These are phyloP conservation scores for Pachyramphus minor DNA, from an alignment of 2,113 vertebrate genomes.

Conservation along the genomic window DNA sequence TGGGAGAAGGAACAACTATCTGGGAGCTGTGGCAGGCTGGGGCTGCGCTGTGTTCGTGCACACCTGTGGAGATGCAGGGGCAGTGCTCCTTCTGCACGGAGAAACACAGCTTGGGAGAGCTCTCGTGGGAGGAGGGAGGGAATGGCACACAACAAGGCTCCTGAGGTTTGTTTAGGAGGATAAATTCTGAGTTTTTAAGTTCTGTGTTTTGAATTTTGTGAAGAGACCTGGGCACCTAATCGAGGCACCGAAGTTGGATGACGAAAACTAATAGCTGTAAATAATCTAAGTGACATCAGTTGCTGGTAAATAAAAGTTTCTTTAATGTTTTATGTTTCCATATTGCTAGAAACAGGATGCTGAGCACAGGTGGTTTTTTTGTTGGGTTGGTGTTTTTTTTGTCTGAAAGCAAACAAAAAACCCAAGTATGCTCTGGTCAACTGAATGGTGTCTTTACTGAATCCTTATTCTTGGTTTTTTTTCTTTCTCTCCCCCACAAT, in stretches of 20 bases:
- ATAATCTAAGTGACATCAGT: background rate
- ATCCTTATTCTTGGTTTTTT: background rate
- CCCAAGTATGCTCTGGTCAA: constrained; percentile 46
- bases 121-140: background rate
- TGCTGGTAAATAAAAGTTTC: background rate
- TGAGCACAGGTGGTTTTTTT: background rate
- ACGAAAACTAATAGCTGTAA: background rate
- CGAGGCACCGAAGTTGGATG: background rate
- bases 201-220: background rate
- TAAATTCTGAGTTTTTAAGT: background rate
- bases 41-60: background rate
- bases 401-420: background rate
- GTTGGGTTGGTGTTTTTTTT: background rate
- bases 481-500: fast-evolving
- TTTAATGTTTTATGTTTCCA: background rate
- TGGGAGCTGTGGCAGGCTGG: background rate
- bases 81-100: background rate
- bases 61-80: background rate
- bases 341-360: background rate
- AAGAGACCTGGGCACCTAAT: background rate
- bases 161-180: background rate
- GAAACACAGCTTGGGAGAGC: background rate
- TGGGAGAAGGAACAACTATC: background rate
- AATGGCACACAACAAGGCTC: background rate
- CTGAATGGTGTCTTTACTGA: background rate